Evolutionary conservation across 2,888 invertebrate genomes (phyloP).

Genomic region (Archips xylosteana): DNA sequence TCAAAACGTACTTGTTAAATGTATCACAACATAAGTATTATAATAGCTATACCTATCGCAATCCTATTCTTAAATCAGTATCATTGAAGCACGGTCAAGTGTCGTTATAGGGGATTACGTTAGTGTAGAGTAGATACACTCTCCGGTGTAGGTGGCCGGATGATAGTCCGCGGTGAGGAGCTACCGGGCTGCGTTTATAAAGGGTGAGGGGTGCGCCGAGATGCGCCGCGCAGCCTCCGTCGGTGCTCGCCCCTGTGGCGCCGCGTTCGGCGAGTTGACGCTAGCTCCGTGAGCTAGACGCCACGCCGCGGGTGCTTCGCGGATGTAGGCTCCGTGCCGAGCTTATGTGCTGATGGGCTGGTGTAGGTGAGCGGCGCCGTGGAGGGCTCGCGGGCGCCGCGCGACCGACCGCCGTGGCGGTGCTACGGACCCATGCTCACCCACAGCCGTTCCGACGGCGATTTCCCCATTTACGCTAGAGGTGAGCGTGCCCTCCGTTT

Average conservation of each 20-base stretch:
- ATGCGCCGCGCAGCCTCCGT: conserved; percentile 83
- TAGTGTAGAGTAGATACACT: conserved; percentile 21
- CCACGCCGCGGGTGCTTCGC: conserved; percentile 57
- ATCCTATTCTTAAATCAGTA: neutral
- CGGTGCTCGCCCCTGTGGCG: conserved; percentile 69
- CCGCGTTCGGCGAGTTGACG: conserved; percentile 73
- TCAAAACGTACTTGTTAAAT: neutral
- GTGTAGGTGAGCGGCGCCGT: conserved; percentile 78
- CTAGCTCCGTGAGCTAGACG: conserved; percentile 66
- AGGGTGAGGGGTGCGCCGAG: conserved; percentile 79
- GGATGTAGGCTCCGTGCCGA: conserved; percentile 66
- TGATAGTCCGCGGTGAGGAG: conserved; percentile 34
- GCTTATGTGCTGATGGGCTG: conserved; percentile 73
- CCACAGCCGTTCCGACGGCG: conserved; percentile 94
- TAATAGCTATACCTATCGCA: neutral
- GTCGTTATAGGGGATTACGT: conserved; percentile 26
- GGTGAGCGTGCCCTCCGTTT: conserved; percentile 80
- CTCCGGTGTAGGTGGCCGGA: conserved; percentile 22
- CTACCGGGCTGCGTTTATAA: conserved; percentile 33
- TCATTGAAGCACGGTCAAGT: conserved; percentile 2
- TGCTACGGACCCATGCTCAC: conserved; percentile 91
- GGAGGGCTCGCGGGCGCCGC: conserved; percentile 83
- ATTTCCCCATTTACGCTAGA: conserved; percentile 93
- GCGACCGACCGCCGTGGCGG: conserved; percentile 84
- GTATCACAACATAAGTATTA: neutral